Evolutionary conservation across 2,888 invertebrate species (phyloP).

Genomic region (Eupithecia dodoneata): DNA sequence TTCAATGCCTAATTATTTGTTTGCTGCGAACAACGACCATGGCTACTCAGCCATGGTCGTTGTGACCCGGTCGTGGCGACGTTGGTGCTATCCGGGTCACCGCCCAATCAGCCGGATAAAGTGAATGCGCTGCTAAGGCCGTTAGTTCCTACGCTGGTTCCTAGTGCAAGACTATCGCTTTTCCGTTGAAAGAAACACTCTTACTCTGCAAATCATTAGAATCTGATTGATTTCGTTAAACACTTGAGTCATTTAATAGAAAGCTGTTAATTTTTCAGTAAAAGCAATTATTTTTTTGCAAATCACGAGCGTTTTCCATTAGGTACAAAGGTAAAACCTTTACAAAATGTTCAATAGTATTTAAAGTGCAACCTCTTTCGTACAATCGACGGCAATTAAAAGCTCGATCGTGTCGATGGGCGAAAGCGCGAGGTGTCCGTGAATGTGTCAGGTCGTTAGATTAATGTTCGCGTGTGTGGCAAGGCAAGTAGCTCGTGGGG

Average conservation of each 20-base stretch:
- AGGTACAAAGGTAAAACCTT: conserved; percentile 12
- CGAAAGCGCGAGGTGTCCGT: conserved; percentile 44
- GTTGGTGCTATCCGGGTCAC: conserved; percentile 82
- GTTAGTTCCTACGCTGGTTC: conserved; percentile 41
- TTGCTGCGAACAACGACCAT: conserved; percentile 65
- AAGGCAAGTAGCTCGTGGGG: conserved; percentile 64
- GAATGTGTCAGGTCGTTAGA: conserved; percentile 67
- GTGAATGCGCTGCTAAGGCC: conserved; percentile 44
- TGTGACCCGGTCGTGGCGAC: conserved; percentile 81
- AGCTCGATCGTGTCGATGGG: conserved; percentile 52
- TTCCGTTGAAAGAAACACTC: not conserved
- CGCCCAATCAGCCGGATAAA: conserved; percentile 48
- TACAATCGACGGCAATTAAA: conserved; percentile 56
- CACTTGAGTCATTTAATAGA: not conserved
- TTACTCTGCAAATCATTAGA: not conserved
- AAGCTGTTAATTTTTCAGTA: conserved; percentile 6
- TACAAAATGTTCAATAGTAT: conserved; percentile 5
- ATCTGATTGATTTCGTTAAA: not conserved
- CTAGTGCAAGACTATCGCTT: conserved; percentile 29
- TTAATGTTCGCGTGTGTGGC: conserved; percentile 79
- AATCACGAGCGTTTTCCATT: conserved; percentile 19
- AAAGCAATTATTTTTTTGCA: conserved; percentile 28
- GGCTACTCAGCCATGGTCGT: too few species aligned
- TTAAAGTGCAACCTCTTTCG: conserved; percentile 30
- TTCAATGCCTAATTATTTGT: conserved; percentile 47